Evolutionary conservation across 2,888 invertebrate genomes (phyloP).

Genomic region (Tupiocoris notatus): DNA sequence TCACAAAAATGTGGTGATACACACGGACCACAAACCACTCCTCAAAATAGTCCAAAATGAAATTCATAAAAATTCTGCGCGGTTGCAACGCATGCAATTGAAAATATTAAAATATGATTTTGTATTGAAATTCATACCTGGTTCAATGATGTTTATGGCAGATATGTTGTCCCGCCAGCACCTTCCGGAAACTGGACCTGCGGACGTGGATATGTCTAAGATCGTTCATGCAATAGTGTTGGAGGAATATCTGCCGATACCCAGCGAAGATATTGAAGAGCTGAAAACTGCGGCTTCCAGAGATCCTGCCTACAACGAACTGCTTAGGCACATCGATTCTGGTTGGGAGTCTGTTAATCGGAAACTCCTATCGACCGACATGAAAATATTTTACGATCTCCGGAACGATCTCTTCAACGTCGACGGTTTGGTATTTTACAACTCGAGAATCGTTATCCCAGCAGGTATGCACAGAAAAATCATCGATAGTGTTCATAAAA

Average conservation of each 20-base stretch:
- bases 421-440: constrained; percentile 27
- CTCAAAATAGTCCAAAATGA: too few species aligned
- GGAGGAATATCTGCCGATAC: constrained; percentile 25
- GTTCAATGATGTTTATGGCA: constrained; percentile 15
- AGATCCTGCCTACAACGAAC: not conserved
- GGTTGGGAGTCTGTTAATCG: constrained; percentile 22
- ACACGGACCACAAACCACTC: constrained; percentile 29
- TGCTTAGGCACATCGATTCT: too few species aligned
- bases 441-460: constrained; percentile 12
- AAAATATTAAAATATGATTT: too few species aligned
- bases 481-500: constrained; percentile 15
- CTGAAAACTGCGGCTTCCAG: not conserved
- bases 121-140: constrained; percentile 5
- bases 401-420: constrained; percentile 8
- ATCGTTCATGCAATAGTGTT: constrained; percentile 20
- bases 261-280: not conserved
- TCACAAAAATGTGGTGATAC: too few species aligned
- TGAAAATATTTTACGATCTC: too few species aligned
- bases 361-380: constrained; percentile 2
- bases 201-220: too few species aligned
- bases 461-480: not conserved
- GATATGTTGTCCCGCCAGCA: constrained; percentile 17
- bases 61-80: too few species aligned
- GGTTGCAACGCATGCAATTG: too few species aligned
- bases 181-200: constrained; percentile 13